phyloP scores from a whole-genome alignment of 1,140 invertebrate species.

The Heliconius nattereri region DNA sequence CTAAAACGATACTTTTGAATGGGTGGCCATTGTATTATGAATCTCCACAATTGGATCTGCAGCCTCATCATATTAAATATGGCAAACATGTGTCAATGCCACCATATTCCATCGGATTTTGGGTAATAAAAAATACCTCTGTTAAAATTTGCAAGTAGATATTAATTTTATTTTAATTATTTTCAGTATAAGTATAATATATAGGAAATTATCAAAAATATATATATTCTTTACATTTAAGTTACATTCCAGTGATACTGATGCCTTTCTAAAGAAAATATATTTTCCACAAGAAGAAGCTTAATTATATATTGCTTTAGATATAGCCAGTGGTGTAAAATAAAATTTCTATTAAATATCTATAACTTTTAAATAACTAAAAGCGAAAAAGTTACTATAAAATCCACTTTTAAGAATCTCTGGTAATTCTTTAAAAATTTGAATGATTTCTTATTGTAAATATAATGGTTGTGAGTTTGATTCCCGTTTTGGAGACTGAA shows the following conservation, averaged over 20 bases:
- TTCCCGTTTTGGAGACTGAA: neutral
- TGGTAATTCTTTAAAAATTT: no score
- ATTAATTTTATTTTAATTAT: neutral
- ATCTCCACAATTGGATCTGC: slow-evolving; percentile 79
- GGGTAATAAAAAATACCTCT: slow-evolving; percentile 81
- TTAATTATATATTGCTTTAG: no score
- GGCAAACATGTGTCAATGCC: slow-evolving; percentile 79
- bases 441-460: no score
- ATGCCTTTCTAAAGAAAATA: neutral
- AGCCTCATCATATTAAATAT: slow-evolving; percentile 73
- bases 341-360: no score
- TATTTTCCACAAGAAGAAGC: neutral
- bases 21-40: slow-evolving; percentile 79
- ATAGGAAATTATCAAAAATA: neutral
- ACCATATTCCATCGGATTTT: slow-evolving; percentile 84
- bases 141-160: slow-evolving; percentile 60
- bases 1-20: slow-evolving; percentile 83
- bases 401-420: no score
- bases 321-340: no score
- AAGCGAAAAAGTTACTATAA: no score
- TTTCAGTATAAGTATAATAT: neutral
- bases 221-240: slow-evolving; percentile 14
- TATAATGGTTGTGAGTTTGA: no score
- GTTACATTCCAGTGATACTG: slow-evolving; percentile 22
- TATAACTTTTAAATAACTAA: no score